Percentiles rank a stretch among this genome's conserved stretches.
Conservation (phyloP, 2,797 vertebrate species). For the Crocodylus rhombifer region DNA sequence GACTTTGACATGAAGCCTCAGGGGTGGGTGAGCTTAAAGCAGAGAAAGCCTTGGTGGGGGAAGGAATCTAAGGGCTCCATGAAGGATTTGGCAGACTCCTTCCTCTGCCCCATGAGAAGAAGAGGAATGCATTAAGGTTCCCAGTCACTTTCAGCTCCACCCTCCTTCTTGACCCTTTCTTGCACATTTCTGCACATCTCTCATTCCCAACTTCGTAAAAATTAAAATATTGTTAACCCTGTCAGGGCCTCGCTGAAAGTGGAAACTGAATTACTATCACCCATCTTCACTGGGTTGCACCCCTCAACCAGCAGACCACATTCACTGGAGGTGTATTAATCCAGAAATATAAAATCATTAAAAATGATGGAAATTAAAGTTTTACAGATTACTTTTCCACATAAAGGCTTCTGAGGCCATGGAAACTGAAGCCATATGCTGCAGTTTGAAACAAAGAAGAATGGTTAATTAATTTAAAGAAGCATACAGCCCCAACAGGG, state of each 20-base stretch:
- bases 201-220: background rate
- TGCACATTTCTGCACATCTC: conserved; percentile 20
- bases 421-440: background rate
- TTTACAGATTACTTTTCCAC: background rate
- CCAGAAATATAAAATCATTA: too few relatives aligned
- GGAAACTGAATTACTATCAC: conserved; percentile 22
- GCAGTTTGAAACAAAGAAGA: background rate
- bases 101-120: conserved; percentile 2
- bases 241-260: conserved; percentile 44
- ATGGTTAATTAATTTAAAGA: background rate
- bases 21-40: conserved; percentile 47
- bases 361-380: background rate
- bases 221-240: conserved; percentile 12
- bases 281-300: background rate
- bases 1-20: conserved; percentile 48
- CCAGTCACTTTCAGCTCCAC: conserved; percentile 20
- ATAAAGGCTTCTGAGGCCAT: background rate
- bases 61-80: conserved; percentile 28
- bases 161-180: conserved; percentile 46
- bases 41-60: background rate
- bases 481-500: background rate
- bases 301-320: background rate
- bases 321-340: background rate
- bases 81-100: conserved; percentile 51
- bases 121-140: conserved; percentile 58